Base-by-base conservation (phyloP, 2,888 invertebrate species). In the Drosophila sordidula region DNA sequence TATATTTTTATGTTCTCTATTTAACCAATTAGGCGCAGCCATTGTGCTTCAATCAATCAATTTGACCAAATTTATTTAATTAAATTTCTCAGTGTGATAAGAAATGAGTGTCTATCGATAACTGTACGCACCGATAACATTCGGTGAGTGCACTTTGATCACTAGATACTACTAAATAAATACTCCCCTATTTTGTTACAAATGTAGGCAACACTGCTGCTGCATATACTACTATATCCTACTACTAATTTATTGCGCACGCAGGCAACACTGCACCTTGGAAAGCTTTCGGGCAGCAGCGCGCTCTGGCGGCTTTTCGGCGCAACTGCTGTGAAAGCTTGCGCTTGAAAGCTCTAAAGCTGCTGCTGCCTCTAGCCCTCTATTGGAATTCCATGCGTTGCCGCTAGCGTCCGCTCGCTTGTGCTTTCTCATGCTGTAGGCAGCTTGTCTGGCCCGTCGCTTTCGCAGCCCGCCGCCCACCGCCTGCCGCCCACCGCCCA, bases 361-460 rank as follows among this genome's bases (percentile, higher is more conserved):
- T 44, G 12, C 26, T 34, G 22, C 49, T 1, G 9, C 0, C 56
- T n/a, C 29, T 39, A 34, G 12, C 56, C 26, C 26, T 50, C 12
- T 9, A 16, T 9, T 29, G 26, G 6, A 29, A 1, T 8, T 29
- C 0, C 44, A 49, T 36, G 29, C 12, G 25, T 34, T 3, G 26
- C n/a, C 25, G 25, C 41, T 38, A 25, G 12, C 54, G n/a, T 1
- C n/a, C 52, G 5, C 14, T 12, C 26, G 18, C n/a, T 16, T 29
- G 4, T 29, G 9, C 54, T 52, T 39, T 62, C 51, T 26, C 44
- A 57, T 74, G 83, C 52, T 65, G 72, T 44, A 70, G 81, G 87
- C 81, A 80, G 34, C 42, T 84, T 72, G 81, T 82, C 87, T 87
- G 78, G 78, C 74, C 54, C 54, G 45, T 51, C 41, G 47, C 29